Percentiles rank a stretch among this genome's conserved stretches.
phyloP scores from a whole-genome alignment of 2,113 vertebrate genomes.

The Saccopteryx leptura region DNA sequence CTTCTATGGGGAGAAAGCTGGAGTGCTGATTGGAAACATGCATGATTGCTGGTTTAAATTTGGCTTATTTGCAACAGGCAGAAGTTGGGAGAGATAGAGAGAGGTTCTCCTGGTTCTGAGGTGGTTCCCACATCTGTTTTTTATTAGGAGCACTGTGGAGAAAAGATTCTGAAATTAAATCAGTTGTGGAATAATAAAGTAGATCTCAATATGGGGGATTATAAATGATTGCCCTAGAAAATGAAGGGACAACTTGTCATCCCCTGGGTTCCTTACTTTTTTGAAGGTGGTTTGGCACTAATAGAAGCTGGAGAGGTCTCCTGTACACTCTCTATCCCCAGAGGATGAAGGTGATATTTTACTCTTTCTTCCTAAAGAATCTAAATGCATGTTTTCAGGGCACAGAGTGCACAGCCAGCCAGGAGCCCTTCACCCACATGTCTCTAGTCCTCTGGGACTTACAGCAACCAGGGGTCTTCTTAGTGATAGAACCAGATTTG shows the following conservation, averaged over 20 bases:
- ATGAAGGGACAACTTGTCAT: slow-evolving; percentile 57
- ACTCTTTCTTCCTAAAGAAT: background rate
- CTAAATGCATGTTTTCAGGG: background rate
- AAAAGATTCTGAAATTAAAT: slow-evolving; percentile 80
- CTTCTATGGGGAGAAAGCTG: slow-evolving; percentile 80
- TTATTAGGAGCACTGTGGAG: slow-evolving; percentile 69
- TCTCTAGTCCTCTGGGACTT: background rate
- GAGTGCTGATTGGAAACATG: slow-evolving; percentile 83
- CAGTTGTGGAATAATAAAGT: slow-evolving; percentile 78
- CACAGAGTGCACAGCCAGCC: background rate
- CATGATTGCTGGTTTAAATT: slow-evolving; percentile 79
- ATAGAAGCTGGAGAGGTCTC: background rate
- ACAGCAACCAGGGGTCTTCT: background rate
- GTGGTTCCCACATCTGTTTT: slow-evolving; percentile 82
- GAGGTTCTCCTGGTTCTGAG: slow-evolving; percentile 74
- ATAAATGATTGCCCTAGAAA: slow-evolving; percentile 71
- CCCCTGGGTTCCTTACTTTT: slow-evolving; percentile 47
- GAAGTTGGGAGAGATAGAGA: slow-evolving; percentile 75
- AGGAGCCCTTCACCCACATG: too few relatives aligned
- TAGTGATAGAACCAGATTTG: background rate
- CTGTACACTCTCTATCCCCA: background rate
- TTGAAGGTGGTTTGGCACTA: slow-evolving; percentile 10
- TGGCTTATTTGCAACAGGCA: slow-evolving; percentile 75
- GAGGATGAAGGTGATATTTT: background rate
- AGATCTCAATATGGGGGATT: slow-evolving; percentile 70